These are phyloP conservation scores for Automeris io DNA, from an alignment of 2,888 invertebrate species.

Conservation along the genomic window DNA sequence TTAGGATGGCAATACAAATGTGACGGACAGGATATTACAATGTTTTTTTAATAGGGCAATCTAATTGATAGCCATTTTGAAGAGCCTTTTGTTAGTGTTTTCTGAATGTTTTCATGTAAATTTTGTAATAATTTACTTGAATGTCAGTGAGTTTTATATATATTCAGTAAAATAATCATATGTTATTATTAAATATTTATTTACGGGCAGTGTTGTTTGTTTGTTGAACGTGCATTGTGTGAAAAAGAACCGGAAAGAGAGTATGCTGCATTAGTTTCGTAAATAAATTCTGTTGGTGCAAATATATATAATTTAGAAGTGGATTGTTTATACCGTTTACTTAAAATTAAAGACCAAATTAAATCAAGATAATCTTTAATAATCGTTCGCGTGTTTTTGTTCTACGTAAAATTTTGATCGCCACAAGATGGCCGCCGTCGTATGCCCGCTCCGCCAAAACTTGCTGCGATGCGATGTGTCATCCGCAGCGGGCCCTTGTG, in stretches of 20 bases:
- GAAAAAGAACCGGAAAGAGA: constrained; percentile 66
- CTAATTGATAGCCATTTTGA: constrained; percentile 77
- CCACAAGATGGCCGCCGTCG: constrained; percentile 75
- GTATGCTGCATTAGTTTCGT: constrained; percentile 44
- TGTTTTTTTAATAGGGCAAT: constrained; percentile 69
- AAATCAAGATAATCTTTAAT: constrained; percentile 26
- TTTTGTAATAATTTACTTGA: constrained; percentile 50
- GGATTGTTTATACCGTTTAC: constrained; percentile 19
- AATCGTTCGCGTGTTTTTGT: constrained; percentile 72
- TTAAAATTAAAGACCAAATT: constrained; percentile 9
- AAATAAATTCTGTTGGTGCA: constrained; percentile 31
- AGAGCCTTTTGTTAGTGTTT: constrained; percentile 78
- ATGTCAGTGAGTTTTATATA: constrained; percentile 28
- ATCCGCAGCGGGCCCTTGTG: constrained; percentile 50
- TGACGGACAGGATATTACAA: constrained; percentile 67
- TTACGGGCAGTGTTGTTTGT: constrained; percentile 45
- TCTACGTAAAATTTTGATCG: constrained; percentile 73
- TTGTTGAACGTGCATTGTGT: constrained; percentile 54
- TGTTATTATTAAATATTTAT: constrained; percentile 22
- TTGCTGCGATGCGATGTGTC: constrained; percentile 70
- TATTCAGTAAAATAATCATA: constrained; percentile 16
- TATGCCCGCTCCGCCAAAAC: constrained; percentile 74
- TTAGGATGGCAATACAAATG: constrained; percentile 65
- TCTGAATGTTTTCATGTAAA: constrained; percentile 74
- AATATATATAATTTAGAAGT: constrained; percentile 26